Evolutionary conservation across 2,888 invertebrate genomes (phyloP).

Genomic region (Caenorhabditis japonica): DNA sequence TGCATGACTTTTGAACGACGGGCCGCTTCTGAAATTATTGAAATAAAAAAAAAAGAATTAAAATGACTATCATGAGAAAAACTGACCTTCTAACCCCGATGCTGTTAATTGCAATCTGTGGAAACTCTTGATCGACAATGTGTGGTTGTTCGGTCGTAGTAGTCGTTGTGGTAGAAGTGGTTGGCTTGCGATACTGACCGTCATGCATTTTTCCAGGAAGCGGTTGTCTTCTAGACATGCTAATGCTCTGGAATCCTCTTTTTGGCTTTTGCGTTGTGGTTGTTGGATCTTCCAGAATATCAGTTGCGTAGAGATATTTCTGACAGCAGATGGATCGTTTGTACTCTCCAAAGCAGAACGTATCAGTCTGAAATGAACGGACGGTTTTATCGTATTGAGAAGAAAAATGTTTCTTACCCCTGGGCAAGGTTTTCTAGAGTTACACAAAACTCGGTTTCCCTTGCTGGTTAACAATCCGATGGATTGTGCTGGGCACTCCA

Average conservation of each 20-base stretch:
- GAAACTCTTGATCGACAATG: slow-evolving; percentile 39
- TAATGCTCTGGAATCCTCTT: slow-evolving; percentile 40
- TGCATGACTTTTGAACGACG: slow-evolving; percentile 6
- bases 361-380: slow-evolving; percentile 55
- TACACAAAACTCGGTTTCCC: slow-evolving; percentile 53
- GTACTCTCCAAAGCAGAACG: slow-evolving; percentile 62
- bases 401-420: slow-evolving; percentile 40
- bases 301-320: slow-evolving; percentile 52
- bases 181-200: slow-evolving; percentile 39
- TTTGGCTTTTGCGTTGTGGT: slow-evolving; percentile 30
- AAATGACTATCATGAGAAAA: too few relatives aligned
- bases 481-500: slow-evolving; percentile 59
- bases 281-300: slow-evolving; percentile 48
- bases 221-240: slow-evolving; percentile 45
- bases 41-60: neutral
- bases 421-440: slow-evolving; percentile 53
- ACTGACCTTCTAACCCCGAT: slow-evolving; percentile 49
- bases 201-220: slow-evolving; percentile 35
- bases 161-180: slow-evolving; percentile 28
- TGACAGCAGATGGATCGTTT: slow-evolving; percentile 66
- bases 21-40: slow-evolving; percentile 30
- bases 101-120: slow-evolving; percentile 54
- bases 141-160: slow-evolving; percentile 14
- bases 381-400: neutral
- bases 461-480: slow-evolving; percentile 57